A percentile compares a stretch with the other conserved stretches of the same genome.
Evolutionary conservation across 2,113 vertebrate species (phyloP).

Genomic region (Cryptotis parvus): DNA sequence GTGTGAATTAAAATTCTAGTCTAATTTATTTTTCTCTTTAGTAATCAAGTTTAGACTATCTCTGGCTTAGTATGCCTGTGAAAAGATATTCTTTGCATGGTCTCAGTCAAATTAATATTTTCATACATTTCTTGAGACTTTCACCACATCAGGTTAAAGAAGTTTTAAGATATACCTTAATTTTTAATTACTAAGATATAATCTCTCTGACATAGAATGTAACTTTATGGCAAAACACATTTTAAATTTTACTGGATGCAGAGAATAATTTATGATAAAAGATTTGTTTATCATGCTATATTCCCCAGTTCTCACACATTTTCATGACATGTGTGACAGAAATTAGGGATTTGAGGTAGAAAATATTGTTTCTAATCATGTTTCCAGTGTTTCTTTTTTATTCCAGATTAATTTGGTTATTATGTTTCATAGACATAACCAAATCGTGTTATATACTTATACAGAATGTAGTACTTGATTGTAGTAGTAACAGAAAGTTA

Average conservation of each 20-base stretch:
- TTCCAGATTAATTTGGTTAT: neutral
- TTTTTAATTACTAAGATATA: constrained; percentile 14
- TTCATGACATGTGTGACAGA: neutral
- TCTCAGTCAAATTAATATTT: constrained; percentile 19
- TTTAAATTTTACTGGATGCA: neutral
- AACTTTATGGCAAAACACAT: constrained; percentile 9
- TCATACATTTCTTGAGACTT: constrained; percentile 45
- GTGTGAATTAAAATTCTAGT: constrained; percentile 30
- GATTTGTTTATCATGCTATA: neutral
- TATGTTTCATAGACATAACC: neutral
- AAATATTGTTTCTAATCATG: neutral
- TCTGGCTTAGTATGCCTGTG: neutral
- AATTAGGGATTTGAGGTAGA: neutral
- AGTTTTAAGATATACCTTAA: neutral
- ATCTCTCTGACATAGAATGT: neutral
- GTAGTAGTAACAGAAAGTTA: neutral
- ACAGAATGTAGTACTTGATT: neutral
- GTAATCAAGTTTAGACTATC: constrained; percentile 9
- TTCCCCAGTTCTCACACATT: neutral
- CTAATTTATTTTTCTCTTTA: constrained; percentile 15
- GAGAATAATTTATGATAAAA: neutral
- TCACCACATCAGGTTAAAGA: constrained; percentile 20
- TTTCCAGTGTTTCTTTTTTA: constrained; percentile 10
- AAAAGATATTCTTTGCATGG: neutral
- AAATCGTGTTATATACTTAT: constrained; percentile 16